Evolutionary conservation across 2,797 vertebrate species (phyloP), one percentile per base, ranked within the genome.

Genomic region (Euthynnus affinis): DNA sequence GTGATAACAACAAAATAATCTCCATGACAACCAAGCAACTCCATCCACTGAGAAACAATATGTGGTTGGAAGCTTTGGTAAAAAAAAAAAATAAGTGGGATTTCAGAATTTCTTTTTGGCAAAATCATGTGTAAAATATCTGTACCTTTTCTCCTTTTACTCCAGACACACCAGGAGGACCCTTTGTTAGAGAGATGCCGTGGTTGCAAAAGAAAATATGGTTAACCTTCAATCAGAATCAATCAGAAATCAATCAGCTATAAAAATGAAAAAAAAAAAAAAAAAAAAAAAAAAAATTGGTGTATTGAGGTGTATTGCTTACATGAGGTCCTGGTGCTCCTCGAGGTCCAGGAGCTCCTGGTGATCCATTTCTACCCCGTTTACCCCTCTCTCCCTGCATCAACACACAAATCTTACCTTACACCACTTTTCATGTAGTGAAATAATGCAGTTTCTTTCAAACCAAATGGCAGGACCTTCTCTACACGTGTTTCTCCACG

Each of bases 141-240:
- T 69, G 71, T 81, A 96, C 97, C 95, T 97, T 98, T 64, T 83
- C 95, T 84, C 97, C 97, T 90, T 97, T 97, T 7, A 63, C 73
- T 76, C 96, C 97, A 13, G 91, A 52, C 2, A 73, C 40, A 25
- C 97, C 96, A 7, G 87, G 78, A 57, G 86, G 80, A 29, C 97
- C 95, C 97, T 98, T 76, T 2, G 81, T 75, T 4, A 81, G 25
- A 66, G 57, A 71, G 6, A 75, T 10, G 13, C 17, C 18, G 53
- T 20, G 15, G 27, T 13, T 23, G 9, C 0, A 60, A 63, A 64
- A 63, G 5, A 68, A 58, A 61, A 46, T 6, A 74, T 51, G 1
- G 9, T 61, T 22, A 55, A 34, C n/a, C 4, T 65, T 42, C 1
- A n/a, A 68, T 82, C 1, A n/a, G n/a, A n/a, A n/a, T n/a, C 9